A percentile compares a stretch with the other conserved stretches of the same genome.
Evolutionary conservation across 2,113 vertebrate species (phyloP).

Genomic region (Pholis gunnellus): DNA sequence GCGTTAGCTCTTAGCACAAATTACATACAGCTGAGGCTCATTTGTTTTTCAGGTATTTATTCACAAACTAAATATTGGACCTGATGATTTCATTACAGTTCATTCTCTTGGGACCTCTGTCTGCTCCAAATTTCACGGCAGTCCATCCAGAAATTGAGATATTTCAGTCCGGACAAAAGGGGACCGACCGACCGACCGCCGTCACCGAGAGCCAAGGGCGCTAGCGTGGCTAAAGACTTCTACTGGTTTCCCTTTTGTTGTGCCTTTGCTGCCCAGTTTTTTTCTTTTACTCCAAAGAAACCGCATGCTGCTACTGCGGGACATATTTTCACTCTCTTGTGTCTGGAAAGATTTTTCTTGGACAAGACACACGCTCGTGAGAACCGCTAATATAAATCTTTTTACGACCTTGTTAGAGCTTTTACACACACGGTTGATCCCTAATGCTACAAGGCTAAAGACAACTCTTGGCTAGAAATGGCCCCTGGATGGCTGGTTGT

Average conservation of each 20-base stretch:
- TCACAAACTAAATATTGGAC: background rate
- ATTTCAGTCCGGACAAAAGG: background rate
- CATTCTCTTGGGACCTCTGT: background rate
- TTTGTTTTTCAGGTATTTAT: background rate
- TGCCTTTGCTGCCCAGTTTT: background rate
- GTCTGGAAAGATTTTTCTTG: constrained; percentile 38
- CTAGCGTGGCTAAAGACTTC: background rate
- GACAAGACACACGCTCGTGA: constrained; percentile 15
- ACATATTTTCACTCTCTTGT: background rate
- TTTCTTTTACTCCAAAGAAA: constrained; percentile 14
- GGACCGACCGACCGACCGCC: background rate
- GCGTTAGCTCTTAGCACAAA: background rate
- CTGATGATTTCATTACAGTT: background rate
- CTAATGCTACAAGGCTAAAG: constrained; percentile 27
- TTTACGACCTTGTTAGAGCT: constrained; percentile 36
- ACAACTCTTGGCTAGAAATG: constrained; percentile 20
- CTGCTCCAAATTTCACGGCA: background rate
- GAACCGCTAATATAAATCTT: constrained; percentile 31
- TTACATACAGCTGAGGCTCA: background rate
- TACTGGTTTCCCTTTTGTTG: background rate
- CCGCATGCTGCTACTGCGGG: constrained; percentile 25
- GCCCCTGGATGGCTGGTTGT: constrained; percentile 39
- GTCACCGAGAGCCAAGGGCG: background rate
- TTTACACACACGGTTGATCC: constrained; percentile 17
- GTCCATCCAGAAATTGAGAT: background rate